Evolutionary conservation across 2,113 vertebrate genomes (phyloP).

Genomic region (Rhinogobius similis): DNA sequence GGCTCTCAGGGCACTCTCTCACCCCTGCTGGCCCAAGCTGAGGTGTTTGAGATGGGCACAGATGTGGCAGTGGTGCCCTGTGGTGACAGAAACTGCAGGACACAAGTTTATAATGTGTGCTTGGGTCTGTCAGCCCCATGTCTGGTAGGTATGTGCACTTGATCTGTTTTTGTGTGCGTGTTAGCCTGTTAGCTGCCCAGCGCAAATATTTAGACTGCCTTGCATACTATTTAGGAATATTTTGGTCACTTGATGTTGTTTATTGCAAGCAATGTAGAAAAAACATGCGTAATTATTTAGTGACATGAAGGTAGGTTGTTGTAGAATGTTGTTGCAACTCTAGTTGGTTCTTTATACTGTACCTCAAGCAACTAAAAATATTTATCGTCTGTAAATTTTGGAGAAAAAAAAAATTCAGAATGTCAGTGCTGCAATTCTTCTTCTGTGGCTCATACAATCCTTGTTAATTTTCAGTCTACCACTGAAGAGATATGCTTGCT

Average conservation of each 20-base stretch:
- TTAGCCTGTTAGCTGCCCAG: constrained; percentile 65
- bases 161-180: constrained; percentile 69
- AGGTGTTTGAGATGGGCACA: constrained; percentile 74
- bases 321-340: too few species aligned
- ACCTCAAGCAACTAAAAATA: too few species aligned
- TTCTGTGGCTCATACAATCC: too few species aligned
- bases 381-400: neutral
- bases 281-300: constrained; percentile 47
- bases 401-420: too few species aligned
- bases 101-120: constrained; percentile 48
- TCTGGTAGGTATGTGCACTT: constrained; percentile 34
- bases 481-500: constrained; percentile 40
- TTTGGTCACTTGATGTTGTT: constrained; percentile 24
- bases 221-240: constrained; percentile 35
- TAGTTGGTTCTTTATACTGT: too few species aligned
- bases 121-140: constrained; percentile 11
- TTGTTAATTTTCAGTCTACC: too few species aligned
- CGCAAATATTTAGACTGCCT: constrained; percentile 46
- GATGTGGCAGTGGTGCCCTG: constrained; percentile 67
- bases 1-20: constrained; percentile 66
- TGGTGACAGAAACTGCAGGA: constrained; percentile 57
- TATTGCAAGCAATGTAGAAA: constrained; percentile 66
- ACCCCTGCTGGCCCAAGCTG: constrained; percentile 65
- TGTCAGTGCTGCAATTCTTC: too few species aligned
- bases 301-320: constrained; percentile 31